Base-by-base conservation (phyloP, 1,140 invertebrate species). In the Nixonia krombeini region DNA sequence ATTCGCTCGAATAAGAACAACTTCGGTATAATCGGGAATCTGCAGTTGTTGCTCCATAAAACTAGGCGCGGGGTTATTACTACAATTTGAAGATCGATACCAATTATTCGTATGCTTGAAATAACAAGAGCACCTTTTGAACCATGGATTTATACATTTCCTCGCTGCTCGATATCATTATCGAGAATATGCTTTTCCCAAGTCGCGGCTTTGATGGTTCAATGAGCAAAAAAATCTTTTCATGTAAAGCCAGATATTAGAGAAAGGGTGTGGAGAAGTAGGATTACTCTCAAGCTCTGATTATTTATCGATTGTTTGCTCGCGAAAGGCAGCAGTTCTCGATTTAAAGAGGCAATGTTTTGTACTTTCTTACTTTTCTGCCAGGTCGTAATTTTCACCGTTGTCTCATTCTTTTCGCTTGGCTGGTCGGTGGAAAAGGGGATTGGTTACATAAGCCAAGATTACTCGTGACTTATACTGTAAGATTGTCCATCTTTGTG, bases 301-400 rank as follows among this genome's bases (percentile, higher is more conserved):
- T 29, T 29, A 29, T 8, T 29, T 29, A 29, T 29, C 31, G 31
- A 33, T 33, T 33, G 31, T 33, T 33, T 13, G n/a, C 6, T 33
- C 12, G 4, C 31, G 31, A 33, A n/a, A 33, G 31, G 31, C 12
- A 33, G 31, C 31, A 33, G 31, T 33, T 33, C 28, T 29, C 31
- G 10, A 33, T 33, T 33, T 33, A 33, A 33, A 33, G 13, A 33
- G 31, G n/a, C 31, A 33, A 33, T 33, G 31, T 33, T 33, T 33
- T 33, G 31, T 33, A 33, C 10, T 33, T 10, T 33, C 31, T 33
- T 33, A 33, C 31, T 12, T 33, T 33, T 10, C 10, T 13, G 1
- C n/a, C 6, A 13, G 10, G 31, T 13, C 31, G 31, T 10, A 12
- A 33, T 33, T 33, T 33, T 33, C 31, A 33, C 12, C 12, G 31